Percentiles rank a stretch among this genome's conserved stretches.
Evolutionary conservation across 2,888 invertebrate species (phyloP).

Genomic region (Sycophila texana): DNA sequence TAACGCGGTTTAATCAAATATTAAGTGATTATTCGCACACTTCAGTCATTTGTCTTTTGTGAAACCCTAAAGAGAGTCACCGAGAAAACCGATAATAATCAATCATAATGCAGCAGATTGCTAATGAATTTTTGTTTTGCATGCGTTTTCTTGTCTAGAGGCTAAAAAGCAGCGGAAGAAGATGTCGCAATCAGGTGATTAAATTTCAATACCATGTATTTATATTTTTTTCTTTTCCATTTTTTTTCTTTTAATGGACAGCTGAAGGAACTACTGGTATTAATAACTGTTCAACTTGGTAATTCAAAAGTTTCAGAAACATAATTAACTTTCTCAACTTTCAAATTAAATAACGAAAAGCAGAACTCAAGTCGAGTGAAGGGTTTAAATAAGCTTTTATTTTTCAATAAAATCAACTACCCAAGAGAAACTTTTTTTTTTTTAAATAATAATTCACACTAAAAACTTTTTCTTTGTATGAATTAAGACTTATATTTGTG

Average conservation of each 20-base stretch:
- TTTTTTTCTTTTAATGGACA: constrained; percentile 52
- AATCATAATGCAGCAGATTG: constrained; percentile 63
- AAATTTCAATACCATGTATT: constrained; percentile 64
- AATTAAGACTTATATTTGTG: constrained; percentile 44
- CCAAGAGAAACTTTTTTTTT: constrained; percentile 12
- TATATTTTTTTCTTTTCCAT: constrained; percentile 42
- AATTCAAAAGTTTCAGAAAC: constrained; percentile 48
- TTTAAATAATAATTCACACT: constrained; percentile 4
- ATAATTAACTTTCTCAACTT: constrained; percentile 49
- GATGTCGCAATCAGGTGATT: constrained; percentile 92
- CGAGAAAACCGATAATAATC: constrained; percentile 48
- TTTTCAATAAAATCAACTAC: constrained; percentile 20
- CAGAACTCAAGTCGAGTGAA: constrained; percentile 41
- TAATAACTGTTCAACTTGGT: constrained; percentile 51
- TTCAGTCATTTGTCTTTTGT: constrained; percentile 37
- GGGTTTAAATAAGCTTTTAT: constrained; percentile 44
- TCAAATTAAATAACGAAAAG: constrained; percentile 50
- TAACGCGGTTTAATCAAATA: not conserved
- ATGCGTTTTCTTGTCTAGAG: constrained; percentile 80
- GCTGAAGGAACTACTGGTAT: constrained; percentile 56
- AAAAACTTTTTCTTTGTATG: constrained; percentile 13
- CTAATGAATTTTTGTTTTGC: constrained; percentile 75
- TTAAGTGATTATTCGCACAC: constrained; percentile 38
- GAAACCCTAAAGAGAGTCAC: constrained; percentile 49
- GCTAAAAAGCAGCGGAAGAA: constrained; percentile 97